Conservation (phyloP, 2,113 vertebrate genomes). For the Anseranas semipalmata region DNA sequence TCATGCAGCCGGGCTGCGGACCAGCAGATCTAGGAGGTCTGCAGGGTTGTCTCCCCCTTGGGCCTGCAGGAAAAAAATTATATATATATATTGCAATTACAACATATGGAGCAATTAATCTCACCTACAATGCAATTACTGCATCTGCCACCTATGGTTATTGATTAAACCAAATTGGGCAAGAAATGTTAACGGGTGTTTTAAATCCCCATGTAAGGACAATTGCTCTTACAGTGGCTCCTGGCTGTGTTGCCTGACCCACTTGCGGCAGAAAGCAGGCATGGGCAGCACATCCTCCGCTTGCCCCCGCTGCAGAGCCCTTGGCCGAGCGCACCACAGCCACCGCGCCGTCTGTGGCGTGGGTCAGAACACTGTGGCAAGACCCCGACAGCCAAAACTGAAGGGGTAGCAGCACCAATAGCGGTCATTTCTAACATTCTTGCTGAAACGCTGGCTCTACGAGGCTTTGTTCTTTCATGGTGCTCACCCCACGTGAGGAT, state of each 20-base stretch:
- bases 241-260: not conserved
- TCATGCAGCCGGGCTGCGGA: not conserved
- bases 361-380: rapidly evolving
- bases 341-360: not conserved
- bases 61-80: not conserved
- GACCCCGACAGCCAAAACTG: no score
- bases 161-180: not conserved
- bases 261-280: not conserved
- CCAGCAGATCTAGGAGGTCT: no score
- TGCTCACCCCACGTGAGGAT: not conserved
- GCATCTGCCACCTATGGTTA: not conserved
- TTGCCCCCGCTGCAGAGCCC: not conserved
- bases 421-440: not conserved
- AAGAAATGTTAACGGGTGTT: not conserved
- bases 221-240: no score
- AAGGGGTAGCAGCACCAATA: not conserved
- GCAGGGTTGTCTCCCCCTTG: rapidly evolving
- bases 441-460: not conserved
- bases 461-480: not conserved
- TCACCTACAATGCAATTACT: not conserved
- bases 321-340: rapidly evolving
- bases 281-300: rapidly evolving
- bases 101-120: not conserved
- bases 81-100: not conserved
- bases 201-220: not conserved